Percentiles rank a stretch among this genome's conserved stretches.
Conservation (phyloP, 2,888 invertebrate species). For the Neria commutata region DNA sequence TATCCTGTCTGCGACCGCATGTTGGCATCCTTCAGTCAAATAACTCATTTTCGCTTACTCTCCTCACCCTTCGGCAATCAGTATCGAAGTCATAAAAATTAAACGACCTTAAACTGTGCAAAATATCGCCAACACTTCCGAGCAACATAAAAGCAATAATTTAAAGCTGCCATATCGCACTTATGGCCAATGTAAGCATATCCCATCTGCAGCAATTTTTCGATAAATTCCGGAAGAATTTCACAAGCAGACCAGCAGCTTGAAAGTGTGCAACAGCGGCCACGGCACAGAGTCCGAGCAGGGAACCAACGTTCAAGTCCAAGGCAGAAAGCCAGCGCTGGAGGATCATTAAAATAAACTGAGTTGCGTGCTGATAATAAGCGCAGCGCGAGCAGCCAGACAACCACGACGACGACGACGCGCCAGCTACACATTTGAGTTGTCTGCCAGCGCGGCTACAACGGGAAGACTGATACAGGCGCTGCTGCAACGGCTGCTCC, state of each 20-base stretch:
- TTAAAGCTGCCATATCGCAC: conserved; percentile 23
- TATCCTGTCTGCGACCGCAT: too few species aligned
- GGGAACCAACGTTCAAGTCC: background rate
- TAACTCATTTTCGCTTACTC: background rate
- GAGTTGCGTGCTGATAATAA: conserved; percentile 58
- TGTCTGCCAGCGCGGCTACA: too few species aligned
- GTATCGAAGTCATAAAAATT: conserved; percentile 24
- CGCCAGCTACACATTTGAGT: conserved; percentile 39
- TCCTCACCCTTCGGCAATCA: too few species aligned
- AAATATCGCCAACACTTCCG: conserved; percentile 26
- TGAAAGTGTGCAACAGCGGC: background rate
- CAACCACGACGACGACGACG: conserved; percentile 12
- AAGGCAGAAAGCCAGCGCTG: conserved; percentile 43
- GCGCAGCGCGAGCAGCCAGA: conserved; percentile 32
- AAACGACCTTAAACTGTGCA: conserved; percentile 25
- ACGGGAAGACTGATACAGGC: background rate
- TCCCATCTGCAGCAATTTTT: conserved; percentile 26
- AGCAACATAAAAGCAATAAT: conserved; percentile 18
- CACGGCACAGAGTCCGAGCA: background rate
- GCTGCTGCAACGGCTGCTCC: conserved; percentile 4
- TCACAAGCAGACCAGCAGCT: conserved; percentile 11
- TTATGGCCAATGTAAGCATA: conserved; percentile 3
- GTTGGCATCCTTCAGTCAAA: too few species aligned
- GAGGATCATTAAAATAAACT: conserved; percentile 56
- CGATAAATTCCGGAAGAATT: conserved; percentile 34